Evolutionary conservation across 1,140 invertebrate species (phyloP).

Genomic region (Pantala flavescens): DNA sequence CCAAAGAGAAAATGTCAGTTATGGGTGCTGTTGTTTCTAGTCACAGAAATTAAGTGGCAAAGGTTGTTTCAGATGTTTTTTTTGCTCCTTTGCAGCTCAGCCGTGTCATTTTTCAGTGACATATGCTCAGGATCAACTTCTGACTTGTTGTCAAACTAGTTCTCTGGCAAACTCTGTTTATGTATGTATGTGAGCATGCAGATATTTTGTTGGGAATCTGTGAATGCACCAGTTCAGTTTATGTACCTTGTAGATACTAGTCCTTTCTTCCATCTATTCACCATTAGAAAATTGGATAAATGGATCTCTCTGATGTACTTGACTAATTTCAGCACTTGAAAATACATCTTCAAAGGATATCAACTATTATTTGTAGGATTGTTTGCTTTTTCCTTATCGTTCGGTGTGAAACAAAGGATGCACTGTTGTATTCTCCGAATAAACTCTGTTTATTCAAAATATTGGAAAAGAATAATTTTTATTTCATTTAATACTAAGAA

Average conservation of each 20-base stretch:
- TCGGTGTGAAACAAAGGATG: not conserved
- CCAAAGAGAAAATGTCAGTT: not conserved
- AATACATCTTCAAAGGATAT: not conserved
- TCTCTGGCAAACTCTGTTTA: not conserved
- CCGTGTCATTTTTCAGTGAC: not conserved
- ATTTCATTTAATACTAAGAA: no score
- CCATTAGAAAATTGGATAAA: not conserved
- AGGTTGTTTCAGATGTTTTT: not conserved
- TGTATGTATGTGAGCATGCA: not conserved
- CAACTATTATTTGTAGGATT: not conserved
- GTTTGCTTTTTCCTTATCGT: not conserved
- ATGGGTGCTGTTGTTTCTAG: not conserved
- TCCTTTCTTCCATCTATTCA: not conserved
- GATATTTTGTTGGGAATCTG: not conserved
- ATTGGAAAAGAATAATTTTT: no score
- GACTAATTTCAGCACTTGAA: not conserved
- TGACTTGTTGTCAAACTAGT: not conserved
- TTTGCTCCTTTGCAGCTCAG: not conserved
- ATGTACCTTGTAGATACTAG: not conserved
- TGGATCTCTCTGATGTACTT: not conserved
- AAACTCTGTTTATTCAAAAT: slow-evolving; percentile 3
- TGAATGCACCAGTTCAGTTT: not conserved
- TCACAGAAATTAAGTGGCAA: not conserved
- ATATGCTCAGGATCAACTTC: not conserved
- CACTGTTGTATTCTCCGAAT: slow-evolving; percentile 1